Percentiles rank a stretch among this genome's conserved stretches.
Conservation (phyloP, 2,113 vertebrate genomes). For the Anthoscopus minutus region DNA sequence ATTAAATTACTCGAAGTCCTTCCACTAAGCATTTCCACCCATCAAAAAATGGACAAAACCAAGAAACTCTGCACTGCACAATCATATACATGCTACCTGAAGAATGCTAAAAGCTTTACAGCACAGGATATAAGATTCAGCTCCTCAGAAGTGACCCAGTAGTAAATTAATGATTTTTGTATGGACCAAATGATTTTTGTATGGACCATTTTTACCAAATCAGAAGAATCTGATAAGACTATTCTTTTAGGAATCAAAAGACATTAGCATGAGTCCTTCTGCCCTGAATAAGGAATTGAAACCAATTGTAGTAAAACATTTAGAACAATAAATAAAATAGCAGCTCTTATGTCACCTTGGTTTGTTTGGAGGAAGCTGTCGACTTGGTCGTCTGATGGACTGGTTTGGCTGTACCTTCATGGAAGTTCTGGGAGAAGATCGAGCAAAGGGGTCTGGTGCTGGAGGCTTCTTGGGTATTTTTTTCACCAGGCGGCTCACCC, state of each 20-base stretch:
- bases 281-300: neutral
- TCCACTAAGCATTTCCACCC: neutral
- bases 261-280: neutral
- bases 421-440: conserved; percentile 92
- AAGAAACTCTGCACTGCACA: neutral
- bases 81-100: neutral
- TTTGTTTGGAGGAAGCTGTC: conserved; percentile 91
- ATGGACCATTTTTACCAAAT: neutral
- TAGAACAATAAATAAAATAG: neutral
- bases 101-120: neutral
- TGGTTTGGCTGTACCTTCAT: conserved; percentile 94
- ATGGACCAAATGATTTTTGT: neutral
- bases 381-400: conserved; percentile 89
- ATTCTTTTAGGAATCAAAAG: neutral
- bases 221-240: neutral
- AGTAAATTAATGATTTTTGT: neutral
- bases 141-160: neutral
- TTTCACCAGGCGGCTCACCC: conserved; percentile 95
- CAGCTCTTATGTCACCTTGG: conserved; percentile 82
- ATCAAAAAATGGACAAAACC: neutral
- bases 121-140: neutral
- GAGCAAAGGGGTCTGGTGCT: conserved; percentile 85
- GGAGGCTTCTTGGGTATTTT: conserved; percentile 98
- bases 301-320: neutral
- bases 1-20: neutral